Evolutionary conservation across 2,888 invertebrate genomes (phyloP).

Genomic region (Lasioglossum oenotherae): DNA sequence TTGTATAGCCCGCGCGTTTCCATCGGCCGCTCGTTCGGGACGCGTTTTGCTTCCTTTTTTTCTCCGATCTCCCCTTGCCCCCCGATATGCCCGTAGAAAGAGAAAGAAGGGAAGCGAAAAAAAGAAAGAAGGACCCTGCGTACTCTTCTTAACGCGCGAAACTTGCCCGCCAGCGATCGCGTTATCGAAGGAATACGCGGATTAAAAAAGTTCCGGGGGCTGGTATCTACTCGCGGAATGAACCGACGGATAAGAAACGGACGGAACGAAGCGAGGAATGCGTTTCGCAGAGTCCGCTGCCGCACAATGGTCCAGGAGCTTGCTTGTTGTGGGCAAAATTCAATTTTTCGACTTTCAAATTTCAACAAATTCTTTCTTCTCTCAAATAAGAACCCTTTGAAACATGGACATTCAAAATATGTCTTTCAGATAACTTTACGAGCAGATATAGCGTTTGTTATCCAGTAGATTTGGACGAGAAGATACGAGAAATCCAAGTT

Average conservation of each 20-base stretch:
- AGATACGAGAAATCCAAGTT: no score
- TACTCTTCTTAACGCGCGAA: background rate
- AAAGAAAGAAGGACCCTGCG: background rate
- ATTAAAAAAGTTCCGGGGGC: constrained; percentile 2
- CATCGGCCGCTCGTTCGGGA: constrained; percentile 34
- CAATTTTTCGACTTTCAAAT: no score
- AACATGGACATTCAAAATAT: no score
- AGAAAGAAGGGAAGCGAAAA: background rate
- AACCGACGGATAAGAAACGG: background rate
- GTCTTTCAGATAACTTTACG: no score
- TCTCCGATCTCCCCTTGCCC: background rate
- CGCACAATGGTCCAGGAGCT: no score
- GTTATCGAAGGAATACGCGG: constrained; percentile 11
- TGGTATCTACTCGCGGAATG: background rate
- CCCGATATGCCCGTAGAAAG: background rate
- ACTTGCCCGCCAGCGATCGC: background rate
- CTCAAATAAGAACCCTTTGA: no score
- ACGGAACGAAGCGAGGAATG: background rate
- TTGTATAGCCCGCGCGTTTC: constrained; percentile 55
- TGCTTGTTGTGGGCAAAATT: no score
- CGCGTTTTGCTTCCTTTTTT: constrained; percentile 29
- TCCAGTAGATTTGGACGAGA: no score
- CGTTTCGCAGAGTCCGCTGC: background rate
- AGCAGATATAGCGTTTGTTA: no score
- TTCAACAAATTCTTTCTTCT: no score